These are phyloP conservation scores for Ophthalmolycus amberensis DNA, from an alignment of 2,113 vertebrate genomes.

Conservation along the genomic window DNA sequence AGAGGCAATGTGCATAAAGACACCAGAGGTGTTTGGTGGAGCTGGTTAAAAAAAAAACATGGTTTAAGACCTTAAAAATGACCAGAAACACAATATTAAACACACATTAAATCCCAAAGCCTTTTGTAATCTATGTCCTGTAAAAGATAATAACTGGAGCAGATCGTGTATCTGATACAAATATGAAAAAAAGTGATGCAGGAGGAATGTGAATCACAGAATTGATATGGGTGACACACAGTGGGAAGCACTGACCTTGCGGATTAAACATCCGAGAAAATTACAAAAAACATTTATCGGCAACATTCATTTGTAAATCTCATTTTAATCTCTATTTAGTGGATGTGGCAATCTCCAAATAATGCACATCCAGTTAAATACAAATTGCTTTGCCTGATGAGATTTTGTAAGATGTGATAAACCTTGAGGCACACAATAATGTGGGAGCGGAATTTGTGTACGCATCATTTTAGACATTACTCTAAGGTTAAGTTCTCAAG, in stretches of 20 bases:
- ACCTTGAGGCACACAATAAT: constrained; percentile 65
- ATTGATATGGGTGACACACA: constrained; percentile 36
- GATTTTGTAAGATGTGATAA: constrained; percentile 65
- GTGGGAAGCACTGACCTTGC: constrained; percentile 43
- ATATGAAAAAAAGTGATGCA: constrained; percentile 4
- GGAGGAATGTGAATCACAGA: constrained; percentile 54
- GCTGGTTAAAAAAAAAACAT: neutral
- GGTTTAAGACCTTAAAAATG: neutral
- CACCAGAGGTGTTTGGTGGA: constrained; percentile 43
- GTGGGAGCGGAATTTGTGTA: constrained; percentile 56
- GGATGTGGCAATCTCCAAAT: constrained; percentile 70
- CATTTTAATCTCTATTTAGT: constrained; percentile 73
- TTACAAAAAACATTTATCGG: constrained; percentile 68
- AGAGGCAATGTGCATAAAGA: constrained; percentile 27
- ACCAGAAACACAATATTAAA: constrained; percentile 7
- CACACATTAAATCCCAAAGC: constrained; percentile 21
- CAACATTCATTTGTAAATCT: constrained; percentile 68
- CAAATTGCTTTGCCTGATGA: constrained; percentile 70
- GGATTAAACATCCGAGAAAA: constrained; percentile 69
- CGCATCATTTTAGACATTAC: constrained; percentile 62
- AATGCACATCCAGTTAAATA: constrained; percentile 56
- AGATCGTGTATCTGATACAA: constrained; percentile 17
- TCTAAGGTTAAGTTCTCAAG: constrained; percentile 64
- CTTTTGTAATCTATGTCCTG: constrained; percentile 29
- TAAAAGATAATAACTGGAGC: constrained; percentile 38